These are phyloP conservation scores for Lepidothrix coronata DNA, from an alignment of 2,113 vertebrate species.

Conservation along the genomic window DNA sequence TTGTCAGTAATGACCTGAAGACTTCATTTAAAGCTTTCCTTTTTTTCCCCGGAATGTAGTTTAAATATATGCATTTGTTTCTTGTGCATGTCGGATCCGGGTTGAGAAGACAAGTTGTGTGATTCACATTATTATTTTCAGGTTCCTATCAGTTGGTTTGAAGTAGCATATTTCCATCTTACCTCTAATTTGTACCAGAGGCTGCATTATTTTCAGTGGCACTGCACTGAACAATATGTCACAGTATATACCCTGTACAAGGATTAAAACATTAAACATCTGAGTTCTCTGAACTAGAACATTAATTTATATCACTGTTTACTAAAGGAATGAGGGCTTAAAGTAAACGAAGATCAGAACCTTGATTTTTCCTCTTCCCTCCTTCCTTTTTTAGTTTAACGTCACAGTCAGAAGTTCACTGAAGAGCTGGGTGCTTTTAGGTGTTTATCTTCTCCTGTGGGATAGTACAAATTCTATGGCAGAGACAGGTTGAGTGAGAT, in stretches of 20 bases:
- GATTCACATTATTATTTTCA: background rate
- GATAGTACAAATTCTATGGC: background rate
- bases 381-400: background rate
- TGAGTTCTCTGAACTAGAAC: background rate
- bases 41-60: background rate
- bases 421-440: background rate
- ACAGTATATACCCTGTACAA: background rate
- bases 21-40: background rate
- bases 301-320: background rate
- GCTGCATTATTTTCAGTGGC: background rate
- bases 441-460: background rate
- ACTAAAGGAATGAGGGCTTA: background rate
- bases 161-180: background rate
- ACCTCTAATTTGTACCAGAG: background rate
- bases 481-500: background rate
- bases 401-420: background rate
- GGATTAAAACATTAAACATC: background rate
- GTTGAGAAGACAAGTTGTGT: background rate
- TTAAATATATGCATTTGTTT: background rate
- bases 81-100: fast-evolving
- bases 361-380: background rate
- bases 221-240: background rate
- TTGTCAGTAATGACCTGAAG: background rate
- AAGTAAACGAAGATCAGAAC: background rate
- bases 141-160: background rate